These are phyloP conservation scores for Cydia fagiglandana DNA, from an alignment of 1,140 invertebrate genomes.

Conservation along the genomic window DNA sequence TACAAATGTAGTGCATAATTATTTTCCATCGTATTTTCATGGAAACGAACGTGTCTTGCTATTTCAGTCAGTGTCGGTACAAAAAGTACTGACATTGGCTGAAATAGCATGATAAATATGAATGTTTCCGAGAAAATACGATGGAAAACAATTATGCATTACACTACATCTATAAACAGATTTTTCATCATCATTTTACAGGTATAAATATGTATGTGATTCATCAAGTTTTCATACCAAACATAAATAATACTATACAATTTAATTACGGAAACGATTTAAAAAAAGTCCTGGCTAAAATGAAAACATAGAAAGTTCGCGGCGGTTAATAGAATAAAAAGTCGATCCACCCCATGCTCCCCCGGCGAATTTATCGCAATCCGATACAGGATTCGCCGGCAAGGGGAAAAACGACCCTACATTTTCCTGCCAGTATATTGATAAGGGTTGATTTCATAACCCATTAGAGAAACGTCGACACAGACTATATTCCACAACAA, in stretches of 20 bases:
- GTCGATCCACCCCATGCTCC: constrained; percentile 40
- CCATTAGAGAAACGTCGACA: constrained; percentile 11
- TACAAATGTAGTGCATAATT: too few species aligned
- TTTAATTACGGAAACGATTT: not conserved
- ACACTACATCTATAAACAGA: too few species aligned
- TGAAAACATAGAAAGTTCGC: constrained; percentile 18
- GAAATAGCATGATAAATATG: too few species aligned
- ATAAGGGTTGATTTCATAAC: constrained; percentile 31
- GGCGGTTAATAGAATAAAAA: constrained; percentile 15
- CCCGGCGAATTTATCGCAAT: constrained; percentile 70
- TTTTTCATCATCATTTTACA: too few species aligned
- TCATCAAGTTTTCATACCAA: too few species aligned
- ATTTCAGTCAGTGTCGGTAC: too few species aligned
- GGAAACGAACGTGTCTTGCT: too few species aligned
- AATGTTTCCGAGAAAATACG: too few species aligned
- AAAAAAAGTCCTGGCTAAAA: not conserved
- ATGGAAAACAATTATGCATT: too few species aligned
- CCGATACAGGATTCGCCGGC: constrained; percentile 50
- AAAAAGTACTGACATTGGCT: too few species aligned
- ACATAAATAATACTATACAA: not conserved
- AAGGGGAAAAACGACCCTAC: constrained; percentile 22
- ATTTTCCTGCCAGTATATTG: constrained; percentile 15
- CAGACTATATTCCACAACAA: not conserved
- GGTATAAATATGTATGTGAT: too few species aligned
- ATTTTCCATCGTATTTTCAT: too few species aligned